Base-by-base conservation (phyloP, 2,888 invertebrate species). In the Dynastes tityus region DNA sequence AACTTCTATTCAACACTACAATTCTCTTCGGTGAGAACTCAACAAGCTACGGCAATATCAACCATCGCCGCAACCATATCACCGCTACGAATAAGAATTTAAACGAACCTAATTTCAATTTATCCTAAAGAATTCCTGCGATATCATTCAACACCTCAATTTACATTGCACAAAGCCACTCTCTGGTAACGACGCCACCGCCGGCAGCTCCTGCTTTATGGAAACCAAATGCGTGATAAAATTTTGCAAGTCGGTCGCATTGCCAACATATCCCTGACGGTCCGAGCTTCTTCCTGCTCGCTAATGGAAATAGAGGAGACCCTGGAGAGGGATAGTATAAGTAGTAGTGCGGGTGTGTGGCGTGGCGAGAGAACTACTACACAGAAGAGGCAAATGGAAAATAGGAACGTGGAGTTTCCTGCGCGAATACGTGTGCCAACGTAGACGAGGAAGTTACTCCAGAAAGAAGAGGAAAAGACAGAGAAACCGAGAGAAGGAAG, bases 141-240 rank as follows among this genome's bases (percentile, higher is more conserved):
- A 63, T 63, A 29, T 22, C 63, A 11, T 32, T 32, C 63, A 63
- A 63, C 63, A 63, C 63, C 32, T 63, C 27, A 37, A 63, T 63
- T 63, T 32, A 63, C 63, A 32, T 63, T 32, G 63, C 32, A 32
- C n/a, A 32, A 63, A 27, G 63, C 32, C 27, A 2, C 63, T 11
- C 13, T 32, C 40, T 9, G 8, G 9, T 2, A 29, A 32, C 63
- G 63, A 32, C 63, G 63, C 32, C 63, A 32, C 9, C 63, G 22
- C 55, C 55, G 22, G 16, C 51, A 29, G 45, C 45, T 45, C 8
- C 11, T 45, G 45, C 68, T 68, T 68, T 68, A 68, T 68, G 53
- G 29, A 68, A 68, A 68, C 27, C 68, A 51, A 68, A 68, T 68
- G 68, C 49, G 68, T 51, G 68, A 68, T 68, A 51, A 68, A 68